phyloP scores from a whole-genome alignment of 2,888 invertebrate species.

The Acrobasis consociella region DNA sequence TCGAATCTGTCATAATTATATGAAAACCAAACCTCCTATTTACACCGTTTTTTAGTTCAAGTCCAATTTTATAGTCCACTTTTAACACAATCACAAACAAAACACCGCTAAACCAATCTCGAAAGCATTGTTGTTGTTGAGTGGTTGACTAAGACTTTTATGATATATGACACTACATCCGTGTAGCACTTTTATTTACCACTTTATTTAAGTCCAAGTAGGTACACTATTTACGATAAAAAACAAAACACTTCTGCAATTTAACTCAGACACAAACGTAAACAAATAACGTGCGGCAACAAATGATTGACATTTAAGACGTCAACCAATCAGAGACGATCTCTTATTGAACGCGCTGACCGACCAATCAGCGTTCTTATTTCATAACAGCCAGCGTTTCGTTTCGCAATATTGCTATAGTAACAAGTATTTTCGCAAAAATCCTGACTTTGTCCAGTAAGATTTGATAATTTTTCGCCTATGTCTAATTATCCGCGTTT shows the following conservation, averaged over 20 bases:
- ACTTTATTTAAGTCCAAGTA: slow-evolving; percentile 27
- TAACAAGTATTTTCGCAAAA: slow-evolving; percentile 27
- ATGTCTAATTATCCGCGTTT: too few species aligned
- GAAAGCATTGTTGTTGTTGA: slow-evolving; percentile 26
- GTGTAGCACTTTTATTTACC: slow-evolving; percentile 27
- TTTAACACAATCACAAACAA: slow-evolving; percentile 27
- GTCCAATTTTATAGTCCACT: slow-evolving; percentile 25
- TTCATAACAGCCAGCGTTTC: slow-evolving; percentile 27
- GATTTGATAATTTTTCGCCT: too few species aligned
- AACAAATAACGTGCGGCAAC: slow-evolving; percentile 27
- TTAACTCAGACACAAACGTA: slow-evolving; percentile 25
- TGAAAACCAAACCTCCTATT: slow-evolving; percentile 8
- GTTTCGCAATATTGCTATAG: slow-evolving; percentile 26
- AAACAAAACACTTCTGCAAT: slow-evolving; percentile 25
- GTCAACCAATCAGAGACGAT: slow-evolving; percentile 23
- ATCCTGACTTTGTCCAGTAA: slow-evolving; percentile 19
- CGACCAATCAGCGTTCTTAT: slow-evolving; percentile 26
- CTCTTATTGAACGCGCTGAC: too few species aligned
- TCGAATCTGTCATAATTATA: slow-evolving; percentile 23
- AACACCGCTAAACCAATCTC: slow-evolving; percentile 26
- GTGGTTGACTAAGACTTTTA: slow-evolving; percentile 24
- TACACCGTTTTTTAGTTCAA: slow-evolving; percentile 22
- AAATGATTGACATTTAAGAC: slow-evolving; percentile 25
- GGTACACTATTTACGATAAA: slow-evolving; percentile 25
- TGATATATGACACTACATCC: slow-evolving; percentile 26